A percentile compares a stretch with the other conserved stretches of the same genome.
These are phyloP conservation scores for Corythaixoides concolor DNA, from an alignment of 2,113 vertebrate species.

Conservation along the genomic window DNA sequence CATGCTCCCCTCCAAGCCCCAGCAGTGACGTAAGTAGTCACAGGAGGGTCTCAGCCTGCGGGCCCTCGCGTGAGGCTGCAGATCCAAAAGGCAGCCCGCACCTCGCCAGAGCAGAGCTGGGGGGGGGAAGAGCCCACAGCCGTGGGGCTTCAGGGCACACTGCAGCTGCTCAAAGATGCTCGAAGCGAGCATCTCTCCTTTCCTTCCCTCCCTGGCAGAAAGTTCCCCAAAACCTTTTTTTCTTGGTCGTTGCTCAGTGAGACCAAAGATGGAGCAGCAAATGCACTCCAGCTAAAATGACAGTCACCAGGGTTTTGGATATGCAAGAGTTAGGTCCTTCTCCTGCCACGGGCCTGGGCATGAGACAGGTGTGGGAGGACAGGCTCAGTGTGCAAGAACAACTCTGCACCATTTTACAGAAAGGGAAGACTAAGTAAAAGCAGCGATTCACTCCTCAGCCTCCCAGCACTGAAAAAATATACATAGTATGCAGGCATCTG, in stretches of 20 bases:
- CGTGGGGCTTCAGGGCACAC: fast-evolving
- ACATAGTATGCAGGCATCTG: not conserved
- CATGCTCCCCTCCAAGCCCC: not conserved
- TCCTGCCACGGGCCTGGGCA: not conserved
- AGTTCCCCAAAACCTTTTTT: not conserved
- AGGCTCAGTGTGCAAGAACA: not conserved
- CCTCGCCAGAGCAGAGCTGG: fast-evolving
- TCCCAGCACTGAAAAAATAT: not conserved
- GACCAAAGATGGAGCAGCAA: not conserved
- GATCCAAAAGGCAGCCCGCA: not conserved
- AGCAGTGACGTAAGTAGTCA: too few relatives aligned
- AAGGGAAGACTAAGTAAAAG: not conserved
- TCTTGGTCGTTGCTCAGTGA: not conserved
- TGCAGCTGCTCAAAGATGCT: not conserved
- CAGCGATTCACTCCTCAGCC: not conserved
- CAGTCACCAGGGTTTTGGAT: not conserved
- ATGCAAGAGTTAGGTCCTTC: not conserved
- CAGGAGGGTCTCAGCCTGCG: fast-evolving
- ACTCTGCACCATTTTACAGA: not conserved
- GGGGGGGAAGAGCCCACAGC: fast-evolving
- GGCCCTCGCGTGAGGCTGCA: fast-evolving
- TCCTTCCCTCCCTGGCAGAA: not conserved
- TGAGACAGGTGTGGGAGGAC: not conserved
- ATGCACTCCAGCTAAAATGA: not conserved
- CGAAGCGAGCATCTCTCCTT: fast-evolving